Conservation (phyloP, 2,888 invertebrate species). For the Parasteatoda lunata region DNA sequence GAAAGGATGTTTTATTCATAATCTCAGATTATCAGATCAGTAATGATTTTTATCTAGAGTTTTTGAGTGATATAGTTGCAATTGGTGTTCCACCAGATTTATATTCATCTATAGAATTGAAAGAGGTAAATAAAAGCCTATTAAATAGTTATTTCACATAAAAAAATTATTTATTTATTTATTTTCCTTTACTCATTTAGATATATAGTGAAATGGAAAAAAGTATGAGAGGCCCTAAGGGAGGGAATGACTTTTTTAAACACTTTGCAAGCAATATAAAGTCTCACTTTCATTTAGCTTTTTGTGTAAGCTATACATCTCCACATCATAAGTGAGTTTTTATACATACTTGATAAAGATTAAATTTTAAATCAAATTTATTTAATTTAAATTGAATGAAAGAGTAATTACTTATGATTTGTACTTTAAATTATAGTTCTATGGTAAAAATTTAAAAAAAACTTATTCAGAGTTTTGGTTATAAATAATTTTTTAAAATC, state of each 20-base stretch:
- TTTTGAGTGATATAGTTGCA: slow-evolving; percentile 90
- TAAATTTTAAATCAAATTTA: too few relatives aligned
- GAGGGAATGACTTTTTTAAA: slow-evolving; percentile 9
- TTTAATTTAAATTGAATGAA: too few relatives aligned
- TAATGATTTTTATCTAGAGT: slow-evolving; percentile 89
- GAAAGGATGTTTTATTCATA: slow-evolving; percentile 84
- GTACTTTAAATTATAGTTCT: too few relatives aligned
- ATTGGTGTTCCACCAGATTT: slow-evolving; percentile 91
- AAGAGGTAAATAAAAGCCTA: slow-evolving; percentile 5
- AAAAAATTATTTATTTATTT: not conserved
- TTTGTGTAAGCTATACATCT: slow-evolving; percentile 30
- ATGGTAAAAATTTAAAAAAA: too few relatives aligned
- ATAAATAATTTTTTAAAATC: too few relatives aligned
- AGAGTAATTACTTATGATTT: too few relatives aligned
- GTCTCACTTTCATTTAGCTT: slow-evolving; percentile 30
- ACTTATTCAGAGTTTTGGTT: too few relatives aligned
- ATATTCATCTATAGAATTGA: slow-evolving; percentile 89
- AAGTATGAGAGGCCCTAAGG: not conserved
- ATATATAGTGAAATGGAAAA: slow-evolving; percentile 21
- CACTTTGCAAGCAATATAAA: slow-evolving; percentile 31
- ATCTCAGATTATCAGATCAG: slow-evolving; percentile 90
- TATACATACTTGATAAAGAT: too few relatives aligned
- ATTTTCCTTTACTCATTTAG: slow-evolving; percentile 3
- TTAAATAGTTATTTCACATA: not conserved
- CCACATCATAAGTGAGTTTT: slow-evolving; percentile 35